Conservation (phyloP, 2,113 vertebrate species). For the Salvelinus sp. region DNA sequence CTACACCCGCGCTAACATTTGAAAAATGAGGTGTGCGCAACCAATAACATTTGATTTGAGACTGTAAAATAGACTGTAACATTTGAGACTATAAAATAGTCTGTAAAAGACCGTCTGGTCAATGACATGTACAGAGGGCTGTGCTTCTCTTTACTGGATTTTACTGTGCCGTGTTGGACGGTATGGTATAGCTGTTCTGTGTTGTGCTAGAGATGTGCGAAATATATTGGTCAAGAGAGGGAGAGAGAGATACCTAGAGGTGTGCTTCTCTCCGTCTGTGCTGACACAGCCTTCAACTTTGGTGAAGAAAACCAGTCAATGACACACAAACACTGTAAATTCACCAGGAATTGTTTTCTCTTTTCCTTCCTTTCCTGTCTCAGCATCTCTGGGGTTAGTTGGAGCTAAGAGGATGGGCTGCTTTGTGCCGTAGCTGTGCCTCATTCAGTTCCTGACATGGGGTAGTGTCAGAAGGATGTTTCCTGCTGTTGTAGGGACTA, state of each 20-base stretch:
- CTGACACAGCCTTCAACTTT: not conserved
- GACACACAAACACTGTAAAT: too few relatives aligned
- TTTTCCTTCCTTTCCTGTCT: not conserved
- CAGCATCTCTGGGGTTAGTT: not conserved
- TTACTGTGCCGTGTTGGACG: not conserved
- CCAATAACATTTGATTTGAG: not conserved
- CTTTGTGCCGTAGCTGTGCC: not conserved
- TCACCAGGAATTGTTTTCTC: not conserved
- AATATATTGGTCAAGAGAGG: not conserved
- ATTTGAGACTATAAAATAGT: not conserved
- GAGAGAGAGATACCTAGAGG: not conserved
- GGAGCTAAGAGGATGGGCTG: not conserved
- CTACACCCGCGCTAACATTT: too few relatives aligned
- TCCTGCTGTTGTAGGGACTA: not conserved
- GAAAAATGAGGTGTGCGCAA: too few relatives aligned
- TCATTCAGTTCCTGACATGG: not conserved
- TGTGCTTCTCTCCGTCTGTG: not conserved
- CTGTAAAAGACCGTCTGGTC: not conserved
- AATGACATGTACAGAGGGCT: not conserved
- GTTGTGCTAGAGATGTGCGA: not conserved
- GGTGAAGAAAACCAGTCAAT: too few relatives aligned
- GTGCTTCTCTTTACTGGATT: not conserved
- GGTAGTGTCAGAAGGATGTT: not conserved
- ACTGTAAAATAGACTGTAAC: not conserved
- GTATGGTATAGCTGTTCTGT: not conserved